Percentiles rank a stretch among this genome's conserved stretches.
These are phyloP conservation scores for Xenopus tropicalis DNA, from an alignment of 2,113 vertebrate species.

Conservation along the genomic window UCB_Xtro_10.0 CM004452.2:41136001-41136500, in stretches of 20 bases:
- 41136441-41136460: conserved; percentile 16
- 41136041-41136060: conserved; percentile 59
- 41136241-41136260: neutral
- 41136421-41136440: conserved; percentile 25
- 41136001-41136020: conserved; percentile 72
- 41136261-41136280: conserved; percentile 38
- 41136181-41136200: neutral
- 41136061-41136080: conserved; percentile 59
- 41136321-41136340: conserved; percentile 33
- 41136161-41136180: neutral
- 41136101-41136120: conserved; percentile 6
- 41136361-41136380: conserved; percentile 23
- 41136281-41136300: conserved; percentile 27
- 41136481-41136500: conserved; percentile 22
- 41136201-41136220: conserved; percentile 1
- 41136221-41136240: neutral
- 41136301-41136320: conserved; percentile 39
- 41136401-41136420: conserved; percentile 34
- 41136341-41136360: conserved; percentile 29
- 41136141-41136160: neutral
- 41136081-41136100: conserved; percentile 40
- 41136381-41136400: conserved; percentile 38
- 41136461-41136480: neutral
- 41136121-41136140: conserved; percentile 27
- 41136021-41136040: conserved; percentile 48